Evolutionary conservation across 2,113 vertebrate species (phyloP).

Genomic region (Microcebus lehilahytsara): DNA sequence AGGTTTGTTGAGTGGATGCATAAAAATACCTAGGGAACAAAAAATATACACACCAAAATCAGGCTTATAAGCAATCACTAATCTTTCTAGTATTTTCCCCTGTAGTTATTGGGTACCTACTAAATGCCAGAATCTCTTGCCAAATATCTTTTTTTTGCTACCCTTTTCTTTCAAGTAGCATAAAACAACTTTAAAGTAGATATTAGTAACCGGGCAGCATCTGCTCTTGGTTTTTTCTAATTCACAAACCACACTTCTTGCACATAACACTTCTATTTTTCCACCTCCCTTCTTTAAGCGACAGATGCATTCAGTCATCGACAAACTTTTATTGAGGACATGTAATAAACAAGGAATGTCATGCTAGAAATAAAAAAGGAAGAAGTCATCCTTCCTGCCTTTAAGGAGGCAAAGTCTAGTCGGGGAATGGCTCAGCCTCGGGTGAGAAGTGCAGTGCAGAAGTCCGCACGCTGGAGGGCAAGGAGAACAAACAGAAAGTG

Average conservation of each 20-base stretch:
- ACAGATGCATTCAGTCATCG: not conserved
- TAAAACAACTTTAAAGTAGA: not conserved
- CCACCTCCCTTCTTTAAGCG: not conserved
- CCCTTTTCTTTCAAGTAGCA: not conserved
- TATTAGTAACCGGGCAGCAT: not conserved
- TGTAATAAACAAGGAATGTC: not conserved
- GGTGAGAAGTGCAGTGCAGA: not conserved
- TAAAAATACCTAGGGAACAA: not conserved
- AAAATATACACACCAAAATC: not conserved
- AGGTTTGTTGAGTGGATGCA: not conserved
- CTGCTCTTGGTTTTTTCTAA: not conserved
- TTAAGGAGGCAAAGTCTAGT: not conserved
- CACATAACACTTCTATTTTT: not conserved
- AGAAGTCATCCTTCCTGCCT: not conserved
- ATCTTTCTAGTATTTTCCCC: not conserved
- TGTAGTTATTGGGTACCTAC: not conserved
- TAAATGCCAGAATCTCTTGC: not conserved
- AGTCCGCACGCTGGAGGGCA: not conserved
- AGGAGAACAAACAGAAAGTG: not conserved
- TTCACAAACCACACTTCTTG: not conserved
- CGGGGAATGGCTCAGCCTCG: no score
- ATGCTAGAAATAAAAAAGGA: not conserved
- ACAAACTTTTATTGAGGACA: not conserved
- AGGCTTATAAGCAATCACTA: not conserved
- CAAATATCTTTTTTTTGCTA: not conserved